Base-by-base conservation (phyloP, 2,797 vertebrate genomes). In the Platalea minor region DNA sequence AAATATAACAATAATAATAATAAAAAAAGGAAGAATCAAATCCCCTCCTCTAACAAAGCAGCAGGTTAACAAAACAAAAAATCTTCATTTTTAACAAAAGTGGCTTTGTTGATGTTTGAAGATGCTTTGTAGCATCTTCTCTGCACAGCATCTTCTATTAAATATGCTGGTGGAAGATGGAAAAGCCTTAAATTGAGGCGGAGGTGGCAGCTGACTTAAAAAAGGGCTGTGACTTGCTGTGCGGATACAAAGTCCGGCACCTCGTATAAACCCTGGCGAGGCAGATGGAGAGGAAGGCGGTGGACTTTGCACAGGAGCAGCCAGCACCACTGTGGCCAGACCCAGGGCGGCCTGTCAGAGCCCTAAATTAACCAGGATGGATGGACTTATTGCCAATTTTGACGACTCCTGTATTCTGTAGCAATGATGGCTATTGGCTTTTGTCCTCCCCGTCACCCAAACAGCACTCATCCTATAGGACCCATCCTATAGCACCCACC, bases 261-360 rank as follows among this genome's bases (percentile, higher is more conserved):
- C 39, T 72, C 2, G 1, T 74, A 48, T 26, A 92, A 96, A 83
- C 48, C 64, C 77, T 3, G 21, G 60, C 0, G 1, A 50, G 65
- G 89, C 0, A 1, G 78, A 89, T 45, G 86, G 65, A 31, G 41
- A 84, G 73, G 61, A 86, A 73, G 61, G 39, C 0, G 9, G 13
- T 8, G 89, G 87, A 97, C 96, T 97, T 97, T 93, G 94, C 78
- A 85, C 67, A 0, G 80, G 74, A 96, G 87, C 84, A 91, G 91
- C 33, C 2, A 0, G 53, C 54, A 83, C 8, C 0, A 7, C 60
- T 28, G 51, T 1, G 6, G 35, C 13, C 78, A 93, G 74, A 79
- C 5, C 41, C 56, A 43, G 31, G 23, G 64, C 18, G 6, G 51
- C 37, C 25, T 6, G 2, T 57, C 84, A 67, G 28, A 87, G 61